A percentile compares a stretch with the other conserved stretches of the same genome.
Conservation (phyloP, 2,113 vertebrate species). For the Isichthys henryi region DNA sequence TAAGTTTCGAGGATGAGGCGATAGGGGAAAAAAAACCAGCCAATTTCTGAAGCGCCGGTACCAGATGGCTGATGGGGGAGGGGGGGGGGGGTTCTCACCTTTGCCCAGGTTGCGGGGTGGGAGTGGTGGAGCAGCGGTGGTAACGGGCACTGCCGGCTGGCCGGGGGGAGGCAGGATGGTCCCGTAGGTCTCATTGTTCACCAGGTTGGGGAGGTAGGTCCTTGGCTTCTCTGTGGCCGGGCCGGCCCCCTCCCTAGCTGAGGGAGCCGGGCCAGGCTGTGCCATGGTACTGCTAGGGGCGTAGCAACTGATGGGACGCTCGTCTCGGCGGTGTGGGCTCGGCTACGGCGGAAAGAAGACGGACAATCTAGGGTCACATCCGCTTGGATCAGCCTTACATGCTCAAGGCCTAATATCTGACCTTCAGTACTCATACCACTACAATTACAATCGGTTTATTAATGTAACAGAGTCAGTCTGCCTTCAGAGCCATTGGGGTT, state of each 20-base stretch:
- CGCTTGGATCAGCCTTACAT: not conserved
- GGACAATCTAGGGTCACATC: not conserved
- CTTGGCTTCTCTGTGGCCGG: constrained; percentile 84
- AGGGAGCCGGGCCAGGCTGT: constrained; percentile 56
- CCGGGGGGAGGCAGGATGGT: constrained; percentile 64
- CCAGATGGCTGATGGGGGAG: not conserved
- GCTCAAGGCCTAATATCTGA: not conserved
- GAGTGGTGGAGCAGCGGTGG: constrained; percentile 75
- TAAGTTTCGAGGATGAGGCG: not conserved
- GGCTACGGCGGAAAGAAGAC: constrained; percentile 58
- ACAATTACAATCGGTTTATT: not conserved
- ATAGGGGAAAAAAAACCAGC: not conserved
- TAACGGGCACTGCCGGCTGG: constrained; percentile 49
- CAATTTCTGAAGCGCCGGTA: not conserved
- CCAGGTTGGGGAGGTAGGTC: constrained; percentile 73
- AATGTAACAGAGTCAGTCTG: not conserved
- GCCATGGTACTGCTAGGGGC: constrained; percentile 71
- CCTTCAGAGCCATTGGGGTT: not conserved
- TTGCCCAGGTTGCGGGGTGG: constrained; percentile 73
- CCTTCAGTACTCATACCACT: not conserved
- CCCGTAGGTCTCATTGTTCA: constrained; percentile 95
- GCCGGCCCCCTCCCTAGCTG: constrained; percentile 61
- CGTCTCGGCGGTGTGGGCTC: constrained; percentile 89
- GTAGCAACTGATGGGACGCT: constrained; percentile 94
- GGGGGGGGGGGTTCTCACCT: not conserved